Evolutionary conservation across 2,797 vertebrate species (phyloP), one percentile per base, ranked within the genome.

Genomic region (Vipera latastei): DNA sequence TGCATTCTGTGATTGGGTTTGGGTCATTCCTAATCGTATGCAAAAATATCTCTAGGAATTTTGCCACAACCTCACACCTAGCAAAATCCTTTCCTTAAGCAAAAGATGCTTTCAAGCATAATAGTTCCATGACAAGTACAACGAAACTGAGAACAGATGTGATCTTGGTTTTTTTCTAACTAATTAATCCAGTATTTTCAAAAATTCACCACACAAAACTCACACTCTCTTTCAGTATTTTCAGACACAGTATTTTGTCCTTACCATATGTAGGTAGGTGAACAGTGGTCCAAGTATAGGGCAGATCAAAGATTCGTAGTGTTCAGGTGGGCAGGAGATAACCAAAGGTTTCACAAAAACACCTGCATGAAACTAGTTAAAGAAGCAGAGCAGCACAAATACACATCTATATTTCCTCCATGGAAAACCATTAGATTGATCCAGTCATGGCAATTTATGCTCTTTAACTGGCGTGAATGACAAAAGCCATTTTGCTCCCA

Each of bases 241-340:
- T 32, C 25, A 78, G 6, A 4, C 2, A 92, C 53, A 4, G 63
- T 93, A 61, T 26, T 65, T 38, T 32, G 86, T 89, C 90, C 96
- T 98, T 97, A 99, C 99, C 99, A 99, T 97, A 91, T 98, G 97
- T 96, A 99, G 98, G 97, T 99, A 99, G 93, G 97, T 97, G 28
- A 99, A 99, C 88, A 99, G 97, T 85, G 98, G 98, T 88, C 98
- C 98, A 94, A 99, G 98, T 96, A 99, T 98, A 83, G 99, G 99
- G 95, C 98, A 98, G 92, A 99, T 97, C 4, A 99, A 97, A 95
- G 97, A 97, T 95, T 99, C 98, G 0, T 99, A 98, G 96, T 99
- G 98, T 96, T 99, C 98, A 14, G 97, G 97, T 90, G 99, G 98
- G 96, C 99, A 99, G n/a, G 98, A 99, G 18, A 98, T 96, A 94